phyloP scores from a whole-genome alignment of 2,888 invertebrate species.

The Bruchidius siliquastri region DNA sequence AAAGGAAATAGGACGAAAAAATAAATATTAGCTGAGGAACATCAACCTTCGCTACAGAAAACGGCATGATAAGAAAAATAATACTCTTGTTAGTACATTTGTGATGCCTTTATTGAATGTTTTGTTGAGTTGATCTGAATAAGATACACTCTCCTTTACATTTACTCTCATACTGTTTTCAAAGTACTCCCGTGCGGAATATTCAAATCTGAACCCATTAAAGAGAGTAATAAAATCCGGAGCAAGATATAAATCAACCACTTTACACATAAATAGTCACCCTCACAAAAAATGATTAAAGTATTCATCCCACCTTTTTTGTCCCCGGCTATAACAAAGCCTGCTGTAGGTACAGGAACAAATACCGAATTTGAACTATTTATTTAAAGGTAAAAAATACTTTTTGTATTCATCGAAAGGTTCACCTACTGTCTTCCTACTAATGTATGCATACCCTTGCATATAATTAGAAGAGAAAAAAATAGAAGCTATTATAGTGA shows the following conservation, averaged over 20 bases:
- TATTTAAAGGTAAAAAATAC: conserved; percentile 39
- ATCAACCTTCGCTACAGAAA: too few relatives aligned
- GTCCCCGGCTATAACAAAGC: conserved; percentile 10
- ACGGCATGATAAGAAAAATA: too few relatives aligned
- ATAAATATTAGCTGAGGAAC: too few relatives aligned
- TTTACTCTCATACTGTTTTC: not conserved
- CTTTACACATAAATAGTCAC: conserved; percentile 18
- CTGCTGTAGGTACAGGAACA: conserved; percentile 21
- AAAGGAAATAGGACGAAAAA: too few relatives aligned
- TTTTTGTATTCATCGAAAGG: conserved; percentile 30
- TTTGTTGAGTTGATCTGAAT: too few relatives aligned
- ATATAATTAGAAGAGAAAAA: conserved; percentile 35
- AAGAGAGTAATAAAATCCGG: conserved; percentile 16
- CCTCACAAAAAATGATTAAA: conserved; percentile 16
- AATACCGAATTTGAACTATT: conserved; percentile 29
- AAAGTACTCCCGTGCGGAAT: not conserved
- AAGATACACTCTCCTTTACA: too few relatives aligned
- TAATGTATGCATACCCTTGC: conserved; percentile 42
- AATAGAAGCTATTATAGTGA: not conserved
- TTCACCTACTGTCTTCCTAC: conserved; percentile 37
- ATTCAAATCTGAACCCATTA: conserved; percentile 12
- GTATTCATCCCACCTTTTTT: conserved; percentile 12
- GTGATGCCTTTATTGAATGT: too few relatives aligned
- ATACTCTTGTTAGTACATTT: too few relatives aligned
- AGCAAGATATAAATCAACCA: conserved; percentile 21